Evolutionary conservation across 2,888 invertebrate genomes (phyloP), one percentile per base, ranked within the genome.

Genomic region (Hartigia nigra): DNA sequence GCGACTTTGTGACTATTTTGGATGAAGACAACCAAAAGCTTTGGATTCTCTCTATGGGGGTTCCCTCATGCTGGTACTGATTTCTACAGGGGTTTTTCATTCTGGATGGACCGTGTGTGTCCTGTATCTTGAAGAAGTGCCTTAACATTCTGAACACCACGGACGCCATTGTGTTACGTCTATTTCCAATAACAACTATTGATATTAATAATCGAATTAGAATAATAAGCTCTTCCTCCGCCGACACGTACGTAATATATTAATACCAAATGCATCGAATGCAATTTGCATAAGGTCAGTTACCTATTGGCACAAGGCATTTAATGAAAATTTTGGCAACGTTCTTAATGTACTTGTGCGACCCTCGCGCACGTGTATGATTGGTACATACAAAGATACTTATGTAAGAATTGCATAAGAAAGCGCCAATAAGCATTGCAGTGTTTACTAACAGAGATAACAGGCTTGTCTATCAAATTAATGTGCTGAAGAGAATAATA

Each of bases 291-390:
- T 32, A 32, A 72, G 72, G 72, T 72, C 72, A 32, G 32, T 32
- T 32, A 72, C 72, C 72, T 31, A 72, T 72, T 72, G 72, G 72
- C 72, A 72, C 72, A 31, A 72, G 32, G 72, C 12, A 31, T 31
- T 72, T 72, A 31, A 23, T 72, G 72, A 3, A 72, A 72, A 72
- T 72, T 72, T 72, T 72, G 72, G 72, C 72, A 72, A 72, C 31
- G 31, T 32, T 23, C 39, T 55, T 55, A 23, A 9, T 55, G 23
- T 23, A 55, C 39, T 23, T 1, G 9, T 55, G 39, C 39, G 9
- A 5, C 1, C 14, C 4, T 39, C 39, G 5, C 39, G 23, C 2
- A 23, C 39, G 23, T 55, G 39, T 55, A 55, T 1, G 5, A 55
- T 55, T 23, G 5, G 5, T 55, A 23, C 5, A 23, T 55, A 55